Percentiles rank a stretch among this genome's conserved stretches.
Evolutionary conservation across 1,140 invertebrate genomes (phyloP).

Genomic region (Drusus annulatus): DNA sequence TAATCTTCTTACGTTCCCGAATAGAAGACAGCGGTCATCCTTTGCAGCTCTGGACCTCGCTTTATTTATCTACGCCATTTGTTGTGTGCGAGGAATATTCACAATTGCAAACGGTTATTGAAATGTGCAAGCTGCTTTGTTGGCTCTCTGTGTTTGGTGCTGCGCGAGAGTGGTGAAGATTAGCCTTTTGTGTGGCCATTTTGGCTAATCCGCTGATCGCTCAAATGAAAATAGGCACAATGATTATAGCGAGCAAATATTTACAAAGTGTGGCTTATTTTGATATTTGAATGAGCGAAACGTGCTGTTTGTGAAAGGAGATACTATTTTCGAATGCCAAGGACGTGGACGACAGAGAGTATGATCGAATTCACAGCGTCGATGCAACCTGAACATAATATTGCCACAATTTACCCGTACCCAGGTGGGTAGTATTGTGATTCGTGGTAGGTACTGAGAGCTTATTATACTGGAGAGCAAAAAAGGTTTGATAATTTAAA

Average conservation of each 20-base stretch:
- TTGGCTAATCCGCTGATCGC: slow-evolving; percentile 47
- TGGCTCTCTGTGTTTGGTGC: not conserved
- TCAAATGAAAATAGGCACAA: slow-evolving; percentile 42
- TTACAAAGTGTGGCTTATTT: slow-evolving; percentile 25
- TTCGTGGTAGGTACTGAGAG: too few relatives aligned
- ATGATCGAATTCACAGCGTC: too few relatives aligned
- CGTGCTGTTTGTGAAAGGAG: not conserved
- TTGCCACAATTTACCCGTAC: too few relatives aligned
- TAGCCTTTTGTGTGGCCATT: slow-evolving; percentile 51
- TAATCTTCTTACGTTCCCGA: slow-evolving; percentile 54
- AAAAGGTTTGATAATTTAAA: too few relatives aligned
- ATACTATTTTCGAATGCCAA: too few relatives aligned
- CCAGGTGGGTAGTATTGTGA: too few relatives aligned
- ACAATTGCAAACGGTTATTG: slow-evolving; percentile 49
- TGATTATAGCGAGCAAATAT: slow-evolving; percentile 37
- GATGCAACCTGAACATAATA: too few relatives aligned
- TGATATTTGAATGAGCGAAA: not conserved
- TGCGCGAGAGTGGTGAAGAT: slow-evolving; percentile 35
- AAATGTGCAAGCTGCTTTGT: slow-evolving; percentile 43
- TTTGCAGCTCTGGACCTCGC: slow-evolving; percentile 14
- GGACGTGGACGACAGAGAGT: too few relatives aligned
- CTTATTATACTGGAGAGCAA: too few relatives aligned
- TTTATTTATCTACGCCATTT: slow-evolving; percentile 33
- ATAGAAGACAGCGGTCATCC: slow-evolving; percentile 39
- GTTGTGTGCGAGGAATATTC: slow-evolving; percentile 33